A percentile compares a stretch with the other conserved stretches of the same genome.
Evolutionary conservation across 2,888 invertebrate species (phyloP).

Genomic region (Agapostemon virescens): DNA sequence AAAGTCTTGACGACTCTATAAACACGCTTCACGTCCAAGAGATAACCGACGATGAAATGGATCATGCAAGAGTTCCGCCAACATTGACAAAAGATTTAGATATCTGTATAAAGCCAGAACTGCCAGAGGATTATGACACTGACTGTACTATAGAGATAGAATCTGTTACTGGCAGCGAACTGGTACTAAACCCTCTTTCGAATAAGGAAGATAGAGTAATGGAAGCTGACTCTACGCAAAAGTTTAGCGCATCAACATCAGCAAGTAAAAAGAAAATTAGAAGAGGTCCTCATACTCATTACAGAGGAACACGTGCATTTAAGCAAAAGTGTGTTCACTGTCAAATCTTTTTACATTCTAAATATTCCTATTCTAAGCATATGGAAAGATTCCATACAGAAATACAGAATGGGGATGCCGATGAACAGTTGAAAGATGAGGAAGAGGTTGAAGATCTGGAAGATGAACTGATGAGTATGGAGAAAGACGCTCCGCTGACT

Average conservation of each 20-base stretch:
- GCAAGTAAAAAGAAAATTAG: slow-evolving; percentile 67
- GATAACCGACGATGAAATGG: slow-evolving; percentile 19
- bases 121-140: slow-evolving; percentile 73
- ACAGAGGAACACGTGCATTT: slow-evolving; percentile 70
- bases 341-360: slow-evolving; percentile 76
- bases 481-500: slow-evolving; percentile 74
- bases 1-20: not conserved
- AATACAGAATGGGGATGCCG: slow-evolving; percentile 23
- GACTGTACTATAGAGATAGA: slow-evolving; percentile 71
- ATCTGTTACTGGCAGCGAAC: slow-evolving; percentile 66
- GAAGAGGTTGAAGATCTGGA: slow-evolving; percentile 69
- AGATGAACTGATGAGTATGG: slow-evolving; percentile 72
- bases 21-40: slow-evolving; percentile 12
- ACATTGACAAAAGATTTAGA: slow-evolving; percentile 16
- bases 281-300: slow-evolving; percentile 75
- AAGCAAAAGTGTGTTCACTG: slow-evolving; percentile 76
- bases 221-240: slow-evolving; percentile 76
- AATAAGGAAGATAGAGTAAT: slow-evolving; percentile 68
- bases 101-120: slow-evolving; percentile 81
- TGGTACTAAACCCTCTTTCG: slow-evolving; percentile 74
- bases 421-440: slow-evolving; percentile 36
- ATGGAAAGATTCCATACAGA: slow-evolving; percentile 75
- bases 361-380: slow-evolving; percentile 73
- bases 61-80: slow-evolving; percentile 18
- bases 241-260: slow-evolving; percentile 43